Base-by-base conservation (phyloP, 1,140 invertebrate species). In the Yoshiicerus persimilis region DNA sequence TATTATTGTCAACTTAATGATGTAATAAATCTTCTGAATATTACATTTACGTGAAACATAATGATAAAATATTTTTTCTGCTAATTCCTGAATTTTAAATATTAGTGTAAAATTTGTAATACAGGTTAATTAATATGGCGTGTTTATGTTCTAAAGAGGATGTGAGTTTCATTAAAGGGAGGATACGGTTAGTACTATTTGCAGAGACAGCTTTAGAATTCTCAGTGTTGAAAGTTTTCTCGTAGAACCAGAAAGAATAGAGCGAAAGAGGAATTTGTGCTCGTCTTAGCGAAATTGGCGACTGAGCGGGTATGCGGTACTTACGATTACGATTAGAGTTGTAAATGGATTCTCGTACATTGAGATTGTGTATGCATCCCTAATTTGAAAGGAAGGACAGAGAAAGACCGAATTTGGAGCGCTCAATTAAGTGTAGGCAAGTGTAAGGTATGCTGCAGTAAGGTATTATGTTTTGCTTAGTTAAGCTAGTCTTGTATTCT, bases 391-490 rank as follows among this genome's bases (percentile, higher is more conserved):
- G 75, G 75, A 80, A 80, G 75, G 34, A 66, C 9, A 23, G 62
- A 66, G 62, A 66, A 66, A 66, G 20, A 38, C 75, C 75, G 75
- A 80, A 80, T 80, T 80, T 80, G 75, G 75, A 80, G 75, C 75
- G 75, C 75, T 80, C 75, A 80, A 80, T 80, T 80, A 80, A 80
- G 75, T 80, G 75, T 20, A 75, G 6, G 25, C 20, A 70, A 4
- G 20, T n/a, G n/a, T 56, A 56, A 56, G n/a, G 47, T 56, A 56
- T 56, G 47, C 13, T 20, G n/a, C n/a, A 20, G 47, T 1, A 16
- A n/a, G 20, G 13, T 16, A 56, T 56, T 70, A 70, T 80, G 75
- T 20, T 5, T 80, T 80, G 75, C 75, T 80, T 80, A 80, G 75
- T 80, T 80, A n/a, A 80, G 75, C 20, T 80, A 8, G 75, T 34